A percentile compares a stretch with the other conserved stretches of the same genome.
Conservation (phyloP, 2,113 vertebrate genomes). For the Brevimyrus niger region DNA sequence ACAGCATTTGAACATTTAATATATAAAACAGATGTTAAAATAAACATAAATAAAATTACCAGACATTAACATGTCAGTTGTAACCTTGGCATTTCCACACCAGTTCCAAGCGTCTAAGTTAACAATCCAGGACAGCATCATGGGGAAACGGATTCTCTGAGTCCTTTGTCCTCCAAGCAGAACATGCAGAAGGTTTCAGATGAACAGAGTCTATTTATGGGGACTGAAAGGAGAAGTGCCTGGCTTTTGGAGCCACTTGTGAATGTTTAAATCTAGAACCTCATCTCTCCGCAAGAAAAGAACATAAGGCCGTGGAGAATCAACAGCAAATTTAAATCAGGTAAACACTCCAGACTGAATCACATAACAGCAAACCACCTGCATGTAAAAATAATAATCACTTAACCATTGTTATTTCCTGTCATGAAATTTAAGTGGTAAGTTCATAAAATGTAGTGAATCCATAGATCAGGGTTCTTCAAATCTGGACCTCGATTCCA, state of each 20-base stretch:
- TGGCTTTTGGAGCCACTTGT: constrained; percentile 4
- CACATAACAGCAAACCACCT: background rate
- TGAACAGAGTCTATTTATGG: constrained; percentile 22
- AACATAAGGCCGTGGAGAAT: background rate
- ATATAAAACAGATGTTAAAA: background rate
- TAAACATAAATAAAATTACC: background rate
- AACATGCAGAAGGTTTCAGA: constrained; percentile 18
- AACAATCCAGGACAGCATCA: background rate
- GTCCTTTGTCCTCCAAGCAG: constrained; percentile 23
- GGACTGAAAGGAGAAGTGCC: constrained; percentile 8
- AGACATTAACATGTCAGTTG: background rate
- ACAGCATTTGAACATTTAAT: background rate
- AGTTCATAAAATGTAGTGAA: background rate
- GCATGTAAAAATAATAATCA: background rate
- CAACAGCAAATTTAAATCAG: background rate
- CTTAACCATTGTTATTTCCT: background rate
- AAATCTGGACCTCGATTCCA: too few species aligned
- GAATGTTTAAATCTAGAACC: background rate
- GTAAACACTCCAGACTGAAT: background rate
- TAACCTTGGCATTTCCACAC: background rate
- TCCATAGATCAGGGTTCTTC: too few species aligned
- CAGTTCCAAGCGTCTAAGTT: background rate
- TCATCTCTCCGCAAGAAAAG: background rate
- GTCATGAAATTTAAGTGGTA: background rate
- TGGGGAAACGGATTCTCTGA: background rate